phyloP scores from a whole-genome alignment of 64 coral and sea anemone genomes.

The Platygyra sinensis region DNA sequence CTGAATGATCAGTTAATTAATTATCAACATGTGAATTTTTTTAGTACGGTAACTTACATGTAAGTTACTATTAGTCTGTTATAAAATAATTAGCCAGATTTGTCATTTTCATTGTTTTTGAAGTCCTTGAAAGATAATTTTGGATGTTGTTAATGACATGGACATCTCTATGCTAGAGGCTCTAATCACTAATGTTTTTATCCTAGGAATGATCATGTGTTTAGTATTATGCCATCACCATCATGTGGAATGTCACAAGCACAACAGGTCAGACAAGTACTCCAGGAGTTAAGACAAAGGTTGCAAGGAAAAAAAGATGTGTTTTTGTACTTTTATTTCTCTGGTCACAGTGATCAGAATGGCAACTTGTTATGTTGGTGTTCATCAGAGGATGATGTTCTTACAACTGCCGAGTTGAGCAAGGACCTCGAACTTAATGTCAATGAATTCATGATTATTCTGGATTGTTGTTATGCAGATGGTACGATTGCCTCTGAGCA shows the following conservation, averaged over 20 bases:
- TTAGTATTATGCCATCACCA: neutral
- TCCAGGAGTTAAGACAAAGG: neutral
- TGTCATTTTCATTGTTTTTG: too few species aligned
- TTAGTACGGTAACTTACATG: too few species aligned
- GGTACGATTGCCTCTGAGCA: neutral
- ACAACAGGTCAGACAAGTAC: neutral
- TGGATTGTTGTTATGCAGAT: slow-evolving; percentile 27
- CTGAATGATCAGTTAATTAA: too few species aligned
- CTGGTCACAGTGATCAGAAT: slow-evolving; percentile 16
- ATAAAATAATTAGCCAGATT: too few species aligned
- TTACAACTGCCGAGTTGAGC: neutral
- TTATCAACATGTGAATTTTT: too few species aligned
- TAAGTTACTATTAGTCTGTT: too few species aligned
- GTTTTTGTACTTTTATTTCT: slow-evolving; percentile 20
- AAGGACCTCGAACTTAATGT: neutral
- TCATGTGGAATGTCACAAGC: neutral
- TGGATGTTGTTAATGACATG: too few species aligned
- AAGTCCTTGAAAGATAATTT: too few species aligned
- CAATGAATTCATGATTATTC: slow-evolving; percentile 11
- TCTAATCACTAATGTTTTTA: too few species aligned
- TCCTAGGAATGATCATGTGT: slow-evolving; percentile 3
- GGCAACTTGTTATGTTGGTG: slow-evolving; percentile 1
- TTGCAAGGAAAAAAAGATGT: slow-evolving; percentile 1
- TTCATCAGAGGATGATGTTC: neutral
- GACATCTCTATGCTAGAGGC: too few species aligned